phyloP scores from a whole-genome alignment of 2,888 invertebrate species.

The Steinernema hermaphroditum region DNA sequence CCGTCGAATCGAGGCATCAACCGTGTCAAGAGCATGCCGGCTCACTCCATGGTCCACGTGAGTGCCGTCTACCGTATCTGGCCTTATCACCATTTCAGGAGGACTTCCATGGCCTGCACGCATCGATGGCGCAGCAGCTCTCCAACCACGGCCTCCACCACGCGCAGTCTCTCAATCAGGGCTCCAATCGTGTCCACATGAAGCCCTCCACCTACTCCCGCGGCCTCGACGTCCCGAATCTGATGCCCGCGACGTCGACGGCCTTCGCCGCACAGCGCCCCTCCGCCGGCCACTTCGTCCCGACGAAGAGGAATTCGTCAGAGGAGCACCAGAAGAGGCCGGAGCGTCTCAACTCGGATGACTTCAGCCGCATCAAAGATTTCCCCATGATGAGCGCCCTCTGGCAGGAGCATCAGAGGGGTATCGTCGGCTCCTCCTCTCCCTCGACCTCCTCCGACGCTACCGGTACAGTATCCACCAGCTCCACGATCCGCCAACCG shows the following conservation, averaged over 20 bases:
- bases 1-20: constrained; percentile 43
- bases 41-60: constrained; percentile 37
- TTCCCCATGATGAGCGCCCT: constrained; percentile 50
- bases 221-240: not conserved
- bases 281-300: not conserved
- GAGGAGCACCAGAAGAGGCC: not conserved
- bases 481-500: not conserved
- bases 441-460: constrained; percentile 24
- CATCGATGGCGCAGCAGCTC: not conserved
- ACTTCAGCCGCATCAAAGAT: constrained; percentile 35
- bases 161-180: constrained; percentile 15
- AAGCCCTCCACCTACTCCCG: not conserved
- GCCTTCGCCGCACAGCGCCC: not conserved
- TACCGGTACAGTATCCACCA: not conserved
- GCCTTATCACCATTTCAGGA: not conserved
- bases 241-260: not conserved
- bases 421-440: constrained; percentile 4
- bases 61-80: not conserved
- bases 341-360: constrained; percentile 11
- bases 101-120: not conserved
- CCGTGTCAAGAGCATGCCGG: constrained; percentile 56
- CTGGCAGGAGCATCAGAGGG: constrained; percentile 42
- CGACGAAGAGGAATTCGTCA: not conserved
- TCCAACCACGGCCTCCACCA: constrained; percentile 12
- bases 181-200: not conserved